Evolutionary conservation across 2,888 invertebrate genomes (phyloP).

Genomic region (Bombylius discolor): DNA sequence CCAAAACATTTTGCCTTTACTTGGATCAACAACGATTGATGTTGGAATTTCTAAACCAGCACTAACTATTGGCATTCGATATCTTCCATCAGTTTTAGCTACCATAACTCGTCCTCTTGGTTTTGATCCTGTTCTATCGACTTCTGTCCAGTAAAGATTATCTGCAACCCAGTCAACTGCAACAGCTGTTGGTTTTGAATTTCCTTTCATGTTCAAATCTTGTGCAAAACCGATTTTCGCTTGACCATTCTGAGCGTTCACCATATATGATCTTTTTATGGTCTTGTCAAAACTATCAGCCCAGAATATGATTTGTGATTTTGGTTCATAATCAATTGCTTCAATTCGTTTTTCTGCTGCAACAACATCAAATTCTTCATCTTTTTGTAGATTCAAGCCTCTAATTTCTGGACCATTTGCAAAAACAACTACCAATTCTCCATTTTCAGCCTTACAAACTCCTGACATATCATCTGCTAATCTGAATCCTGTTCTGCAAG

Average conservation of each 20-base stretch:
- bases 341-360: constrained; percentile 78
- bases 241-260: constrained; percentile 60
- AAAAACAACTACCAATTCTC: constrained; percentile 55
- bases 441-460: constrained; percentile 60
- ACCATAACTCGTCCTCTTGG: constrained; percentile 74
- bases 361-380: constrained; percentile 63
- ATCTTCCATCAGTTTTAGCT: constrained; percentile 78
- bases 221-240: constrained; percentile 75
- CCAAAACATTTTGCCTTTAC: constrained; percentile 82
- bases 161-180: constrained; percentile 90
- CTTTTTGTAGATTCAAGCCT: constrained; percentile 51
- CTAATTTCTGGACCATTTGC: constrained; percentile 81
- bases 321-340: constrained; percentile 80
- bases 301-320: constrained; percentile 82
- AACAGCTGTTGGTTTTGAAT: constrained; percentile 73
- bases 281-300: constrained; percentile 83
- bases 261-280: constrained; percentile 83
- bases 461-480: constrained; percentile 65
- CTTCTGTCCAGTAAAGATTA: constrained; percentile 90
- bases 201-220: constrained; percentile 71
- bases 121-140: constrained; percentile 58
- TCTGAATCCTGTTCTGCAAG: constrained; percentile 71
- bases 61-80: constrained; percentile 65
- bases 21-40: constrained; percentile 77
- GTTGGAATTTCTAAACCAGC: constrained; percentile 75